These are phyloP conservation scores for Hylaeus anthracinus DNA, from an alignment of 1,140 invertebrate genomes.

Conservation along the genomic window DNA sequence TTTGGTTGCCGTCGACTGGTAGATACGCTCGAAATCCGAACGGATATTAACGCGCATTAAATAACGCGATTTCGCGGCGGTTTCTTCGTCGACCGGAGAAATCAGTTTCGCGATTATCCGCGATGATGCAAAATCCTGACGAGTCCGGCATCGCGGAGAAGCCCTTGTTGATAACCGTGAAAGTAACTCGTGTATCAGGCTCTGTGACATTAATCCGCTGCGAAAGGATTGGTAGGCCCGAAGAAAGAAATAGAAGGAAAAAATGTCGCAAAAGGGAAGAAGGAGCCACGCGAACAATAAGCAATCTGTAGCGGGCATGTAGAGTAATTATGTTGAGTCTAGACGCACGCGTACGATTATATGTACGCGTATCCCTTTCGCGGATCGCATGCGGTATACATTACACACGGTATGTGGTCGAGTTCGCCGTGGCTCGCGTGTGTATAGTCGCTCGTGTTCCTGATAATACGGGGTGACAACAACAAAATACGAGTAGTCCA, in stretches of 20 bases:
- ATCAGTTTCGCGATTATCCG: conserved; percentile 20
- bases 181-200: conserved; percentile 49
- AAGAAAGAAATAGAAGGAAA: background rate
- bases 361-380: conserved; percentile 1
- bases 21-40: background rate
- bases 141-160: background rate
- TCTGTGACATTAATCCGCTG: conserved; percentile 45
- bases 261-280: background rate
- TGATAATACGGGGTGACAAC: conserved; percentile 24
- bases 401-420: conserved; percentile 46
- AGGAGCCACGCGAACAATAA: conserved; percentile 49
- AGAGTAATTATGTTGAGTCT: conserved; percentile 54
- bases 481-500: background rate
- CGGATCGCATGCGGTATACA: conserved; percentile 52
- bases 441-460: background rate
- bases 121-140: conserved; percentile 12
- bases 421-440: conserved; percentile 17
- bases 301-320: conserved; percentile 50
- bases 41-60: conserved; percentile 5
- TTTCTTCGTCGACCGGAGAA: background rate
- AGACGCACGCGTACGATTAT: conserved; percentile 42
- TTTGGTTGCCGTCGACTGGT: too few relatives aligned
- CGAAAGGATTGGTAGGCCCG: background rate
- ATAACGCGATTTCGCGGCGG: conserved; percentile 21
- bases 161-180: conserved; percentile 52